Percentiles rank a stretch among this genome's conserved stretches.
Evolutionary conservation across 2,113 vertebrate genomes (phyloP).

Genomic region (Gavialis gangeticus): DNA sequence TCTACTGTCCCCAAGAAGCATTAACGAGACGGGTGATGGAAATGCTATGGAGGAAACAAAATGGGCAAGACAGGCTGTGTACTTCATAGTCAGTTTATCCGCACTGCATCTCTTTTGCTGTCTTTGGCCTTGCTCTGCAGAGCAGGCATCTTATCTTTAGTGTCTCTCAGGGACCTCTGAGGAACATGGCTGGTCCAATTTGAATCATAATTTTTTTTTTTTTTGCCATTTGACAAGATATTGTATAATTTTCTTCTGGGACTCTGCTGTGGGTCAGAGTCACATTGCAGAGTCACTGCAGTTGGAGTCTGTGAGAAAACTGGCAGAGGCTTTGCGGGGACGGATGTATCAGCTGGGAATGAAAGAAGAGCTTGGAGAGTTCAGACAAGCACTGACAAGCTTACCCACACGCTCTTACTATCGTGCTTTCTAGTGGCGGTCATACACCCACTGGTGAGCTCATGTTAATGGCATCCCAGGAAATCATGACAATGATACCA

Average conservation of each 20-base stretch:
- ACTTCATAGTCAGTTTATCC: background rate
- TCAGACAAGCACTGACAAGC: background rate
- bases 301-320: background rate
- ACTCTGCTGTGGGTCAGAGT: background rate
- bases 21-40: background rate
- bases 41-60: background rate
- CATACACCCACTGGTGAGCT: rapidly evolving
- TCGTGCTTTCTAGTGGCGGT: rapidly evolving
- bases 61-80: background rate
- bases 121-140: background rate
- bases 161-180: background rate
- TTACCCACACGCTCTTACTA: background rate
- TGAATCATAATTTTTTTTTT: background rate
- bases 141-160: background rate
- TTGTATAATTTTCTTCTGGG: background rate
- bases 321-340: conserved; percentile 14
- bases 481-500: background rate
- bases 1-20: background rate
- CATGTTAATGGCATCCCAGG: rapidly evolving
- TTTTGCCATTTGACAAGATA: background rate
- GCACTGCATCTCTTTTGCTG: background rate
- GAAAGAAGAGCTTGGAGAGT: conserved; percentile 2
- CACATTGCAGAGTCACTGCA: background rate
- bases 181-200: background rate
- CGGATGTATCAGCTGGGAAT: background rate